Base-by-base conservation (phyloP, 2,888 invertebrate species). In the Drosophila stalkeri region DNA sequence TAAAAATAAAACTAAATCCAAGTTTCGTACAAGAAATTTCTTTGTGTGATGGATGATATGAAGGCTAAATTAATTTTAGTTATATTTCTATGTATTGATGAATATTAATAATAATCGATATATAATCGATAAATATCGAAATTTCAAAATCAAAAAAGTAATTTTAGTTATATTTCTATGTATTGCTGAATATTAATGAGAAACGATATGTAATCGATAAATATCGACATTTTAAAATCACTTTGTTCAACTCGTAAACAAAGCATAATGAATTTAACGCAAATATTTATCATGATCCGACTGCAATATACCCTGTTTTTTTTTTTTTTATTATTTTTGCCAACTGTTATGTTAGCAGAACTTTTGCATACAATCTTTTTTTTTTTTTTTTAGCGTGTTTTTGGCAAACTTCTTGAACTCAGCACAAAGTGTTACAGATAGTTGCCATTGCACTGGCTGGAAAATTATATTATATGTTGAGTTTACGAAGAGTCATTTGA, bases 401-500 rank as follows among this genome's bases (percentile, higher is more conserved):
- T 12, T 9, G 33, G 6, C 33, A 35, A 35, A 51, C 51, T 51
- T 51, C 33, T 49, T 51, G 33, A 51, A 35, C 18, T 51, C 3
- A 8, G 37, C 11, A 39, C n/a, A 54, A n/a, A 27, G n/a, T 27
- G 12, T n/a, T 27, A 23, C 7, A 33, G 27, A 18, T n/a, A 41
- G 41, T 27, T 27, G 27, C n/a, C 49, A 33, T 11, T 20, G 4
- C 27, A 27, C 16, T 47, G 16, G 23, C 33, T 27, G 9, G 31
- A 33, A 20, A 16, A n/a, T 56, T 49, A 56, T 49, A 56, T 39
- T 39, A 43, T 31, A 55, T 18, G 41, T 8, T 27, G 37, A 46
- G 27, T 67, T 43, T 27, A 49, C 33, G 27, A 7, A 61, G 41
- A 16, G 14, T n/a, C 62, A 62, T 5, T 37, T n/a, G 31, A 51